These are phyloP conservation scores for Gymnocheta viridis DNA, from an alignment of 2,888 invertebrate genomes.

Conservation along the genomic window DNA sequence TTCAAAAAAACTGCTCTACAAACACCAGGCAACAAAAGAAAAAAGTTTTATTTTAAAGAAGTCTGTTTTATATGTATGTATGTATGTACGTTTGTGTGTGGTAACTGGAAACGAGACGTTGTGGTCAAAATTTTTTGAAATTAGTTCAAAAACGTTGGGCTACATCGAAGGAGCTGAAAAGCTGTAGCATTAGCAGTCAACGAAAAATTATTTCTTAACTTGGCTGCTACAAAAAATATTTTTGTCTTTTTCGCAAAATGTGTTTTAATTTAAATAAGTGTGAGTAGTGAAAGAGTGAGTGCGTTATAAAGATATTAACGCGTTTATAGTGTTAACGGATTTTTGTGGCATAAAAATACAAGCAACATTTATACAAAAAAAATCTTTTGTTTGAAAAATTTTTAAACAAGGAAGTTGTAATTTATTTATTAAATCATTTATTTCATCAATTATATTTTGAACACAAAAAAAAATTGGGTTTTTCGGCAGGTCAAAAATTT, in stretches of 20 bases:
- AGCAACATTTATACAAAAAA: no score
- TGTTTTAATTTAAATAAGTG: constrained; percentile 60
- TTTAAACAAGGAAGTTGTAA: no score
- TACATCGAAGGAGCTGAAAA: constrained; percentile 77
- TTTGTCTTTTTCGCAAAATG: constrained; percentile 13
- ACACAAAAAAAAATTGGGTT: not conserved
- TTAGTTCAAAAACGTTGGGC: constrained; percentile 82
- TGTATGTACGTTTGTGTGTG: no score
- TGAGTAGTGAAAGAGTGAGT: constrained; percentile 59
- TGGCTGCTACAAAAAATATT: not conserved
- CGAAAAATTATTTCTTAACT: constrained; percentile 23
- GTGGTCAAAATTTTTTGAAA: constrained; percentile 79
- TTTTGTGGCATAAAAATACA: constrained; percentile 15
- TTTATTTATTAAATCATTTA: no score
- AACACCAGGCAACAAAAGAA: constrained; percentile 14
- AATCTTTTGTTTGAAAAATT: not conserved
- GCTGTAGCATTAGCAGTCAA: constrained; percentile 73
- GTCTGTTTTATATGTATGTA: constrained; percentile 28
- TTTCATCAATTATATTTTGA: no score
- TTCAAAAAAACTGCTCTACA: not conserved
- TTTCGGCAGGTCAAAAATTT: not conserved
- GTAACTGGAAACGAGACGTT: constrained; percentile 76
- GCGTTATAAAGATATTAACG: constrained; percentile 34
- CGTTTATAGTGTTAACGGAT: constrained; percentile 43
- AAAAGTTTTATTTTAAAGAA: constrained; percentile 44